Base-by-base conservation (phyloP, 2,113 vertebrate species). In the Laterallus jamaicensis region DNA sequence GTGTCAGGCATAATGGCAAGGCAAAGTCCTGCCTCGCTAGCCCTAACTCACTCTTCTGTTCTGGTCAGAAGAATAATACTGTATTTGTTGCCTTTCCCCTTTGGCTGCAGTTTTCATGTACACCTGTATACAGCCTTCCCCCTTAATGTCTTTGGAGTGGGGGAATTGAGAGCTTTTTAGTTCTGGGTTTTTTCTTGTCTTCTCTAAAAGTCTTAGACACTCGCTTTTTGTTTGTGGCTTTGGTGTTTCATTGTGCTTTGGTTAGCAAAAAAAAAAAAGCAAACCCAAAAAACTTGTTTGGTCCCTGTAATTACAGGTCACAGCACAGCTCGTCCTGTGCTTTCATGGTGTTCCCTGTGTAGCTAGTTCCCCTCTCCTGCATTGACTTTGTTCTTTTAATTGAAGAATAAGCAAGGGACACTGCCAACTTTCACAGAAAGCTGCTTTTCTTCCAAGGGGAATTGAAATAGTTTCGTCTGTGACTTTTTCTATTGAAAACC, bases 401-500 rank as follows among this genome's bases (percentile, higher is more conserved):
- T 82, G 88, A 74, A 83, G 66, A 83, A 83, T 74, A 94, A 60
- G 80, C 82, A 29, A 83, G 39, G 56, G 60, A 78, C 15, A 0
- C 6, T 86, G 95, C 92, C 92, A 95, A 1, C 73, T 92, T 86
- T 49, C 35, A 67, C 83, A 56, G 42, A 94, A 92, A 77, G 26
- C 71, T 77, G 42, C 4, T 91, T 79, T 87, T 76, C 37, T 87
- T 92, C 78, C 39, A 79, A 82, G 73, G 35, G 76, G 58, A 55
- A 10, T 82, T 71, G 54, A 94, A 96, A 82, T 67, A n/a, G 62
- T 84, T 82, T 81, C 5, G 1, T 88, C 88, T 92, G 66, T 68
- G 54, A 85, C 86, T 73, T 92, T 66, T 75, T 63, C 66, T 82
- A 28, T 80, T 95, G 81, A 87, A 97, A 95, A 75, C 17, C 73